Conservation (phyloP, 2,113 vertebrate genomes). For the Hippopotamus amphibius region DNA sequence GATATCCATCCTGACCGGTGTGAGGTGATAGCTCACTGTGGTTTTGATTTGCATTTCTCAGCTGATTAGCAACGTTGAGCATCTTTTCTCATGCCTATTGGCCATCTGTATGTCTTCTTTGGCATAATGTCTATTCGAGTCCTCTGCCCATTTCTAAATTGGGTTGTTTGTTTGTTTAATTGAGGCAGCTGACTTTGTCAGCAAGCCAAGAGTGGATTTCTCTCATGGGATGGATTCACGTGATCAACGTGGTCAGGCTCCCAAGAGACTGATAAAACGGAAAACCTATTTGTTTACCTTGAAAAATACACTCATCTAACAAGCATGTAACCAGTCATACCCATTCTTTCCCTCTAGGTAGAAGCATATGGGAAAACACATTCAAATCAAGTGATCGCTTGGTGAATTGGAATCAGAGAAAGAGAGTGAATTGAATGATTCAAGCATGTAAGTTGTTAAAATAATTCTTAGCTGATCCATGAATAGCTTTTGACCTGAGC, state of each 20-base stretch:
- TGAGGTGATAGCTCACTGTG: background rate
- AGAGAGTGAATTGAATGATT: background rate
- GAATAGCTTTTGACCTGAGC: background rate
- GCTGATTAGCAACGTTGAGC: background rate
- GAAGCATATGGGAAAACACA: background rate
- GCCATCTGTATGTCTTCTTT: background rate
- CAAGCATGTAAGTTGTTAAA: background rate
- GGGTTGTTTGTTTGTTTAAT: background rate
- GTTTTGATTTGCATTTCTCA: background rate
- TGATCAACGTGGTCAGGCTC: background rate
- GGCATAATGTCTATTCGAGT: background rate
- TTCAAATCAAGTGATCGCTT: background rate
- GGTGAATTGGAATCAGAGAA: background rate
- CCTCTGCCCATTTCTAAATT: background rate
- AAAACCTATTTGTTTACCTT: background rate
- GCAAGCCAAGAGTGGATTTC: slow-evolving; percentile 42
- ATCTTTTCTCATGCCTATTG: background rate
- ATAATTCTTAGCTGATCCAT: background rate
- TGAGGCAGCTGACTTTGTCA: slow-evolving; percentile 17
- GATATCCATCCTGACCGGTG: background rate
- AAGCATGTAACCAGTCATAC: background rate
- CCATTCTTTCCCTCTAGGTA: background rate
- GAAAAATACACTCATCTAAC: background rate
- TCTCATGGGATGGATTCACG: background rate
- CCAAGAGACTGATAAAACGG: background rate